Evolutionary conservation across 2,113 vertebrate genomes (phyloP).

Genomic region (Spilogale gracilis): DNA sequence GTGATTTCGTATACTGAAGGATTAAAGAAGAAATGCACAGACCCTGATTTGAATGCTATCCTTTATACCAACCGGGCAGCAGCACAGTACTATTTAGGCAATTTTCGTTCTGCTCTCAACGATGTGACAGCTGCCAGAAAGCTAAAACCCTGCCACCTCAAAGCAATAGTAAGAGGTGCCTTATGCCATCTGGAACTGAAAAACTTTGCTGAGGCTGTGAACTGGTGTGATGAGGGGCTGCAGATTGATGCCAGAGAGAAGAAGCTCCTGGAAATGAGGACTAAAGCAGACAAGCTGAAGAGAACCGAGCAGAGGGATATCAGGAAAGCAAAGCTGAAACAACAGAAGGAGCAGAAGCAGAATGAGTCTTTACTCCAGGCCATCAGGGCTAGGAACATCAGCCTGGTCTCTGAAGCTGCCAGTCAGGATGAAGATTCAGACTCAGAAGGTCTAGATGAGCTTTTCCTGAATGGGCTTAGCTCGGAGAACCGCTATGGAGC

Average conservation of each 20-base stretch:
- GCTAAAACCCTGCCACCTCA: constrained; percentile 94
- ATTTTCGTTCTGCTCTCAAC: constrained; percentile 92
- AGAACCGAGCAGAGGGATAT: too few species aligned
- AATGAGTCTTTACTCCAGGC: too few species aligned
- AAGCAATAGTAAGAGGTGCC: constrained; percentile 96
- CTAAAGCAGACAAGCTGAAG: constrained; percentile 93
- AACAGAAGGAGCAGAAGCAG: too few species aligned
- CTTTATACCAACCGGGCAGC: constrained; percentile 95
- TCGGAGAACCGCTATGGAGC: constrained; percentile 88
- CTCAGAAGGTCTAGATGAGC: constrained; percentile 83
- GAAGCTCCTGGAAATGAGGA: constrained; percentile 93
- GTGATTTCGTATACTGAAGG: constrained; percentile 92
- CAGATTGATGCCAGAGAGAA: constrained; percentile 90
- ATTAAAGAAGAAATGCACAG: constrained; percentile 89
- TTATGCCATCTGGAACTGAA: constrained; percentile 94
- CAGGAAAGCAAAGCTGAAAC: too few species aligned
- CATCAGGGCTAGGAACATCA: constrained; percentile 94
- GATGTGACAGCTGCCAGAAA: constrained; percentile 93
- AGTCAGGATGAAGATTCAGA: constrained; percentile 75
- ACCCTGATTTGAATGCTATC: constrained; percentile 89
- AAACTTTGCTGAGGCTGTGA: constrained; percentile 90
- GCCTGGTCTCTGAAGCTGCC: constrained; percentile 80
- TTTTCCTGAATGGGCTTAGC: constrained; percentile 88
- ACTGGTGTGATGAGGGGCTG: constrained; percentile 96
- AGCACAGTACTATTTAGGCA: constrained; percentile 94